Base-by-base conservation (phyloP, 64 coral and sea anemone species). In the Pachyseris speciosa region DNA sequence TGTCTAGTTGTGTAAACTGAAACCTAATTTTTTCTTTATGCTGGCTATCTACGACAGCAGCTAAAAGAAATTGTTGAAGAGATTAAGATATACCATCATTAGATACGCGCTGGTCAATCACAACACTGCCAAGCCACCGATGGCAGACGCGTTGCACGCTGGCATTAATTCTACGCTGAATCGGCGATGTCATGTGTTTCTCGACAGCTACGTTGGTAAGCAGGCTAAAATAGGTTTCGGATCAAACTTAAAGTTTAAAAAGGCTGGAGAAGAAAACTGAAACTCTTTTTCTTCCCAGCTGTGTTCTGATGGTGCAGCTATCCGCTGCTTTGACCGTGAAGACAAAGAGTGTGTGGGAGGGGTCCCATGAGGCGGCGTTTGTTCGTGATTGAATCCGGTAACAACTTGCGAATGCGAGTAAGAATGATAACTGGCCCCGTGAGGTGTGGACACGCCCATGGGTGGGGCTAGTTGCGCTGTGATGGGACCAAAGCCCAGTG, bases 181-280 rank as follows among this genome's bases (percentile, higher is more conserved):
- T 57, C 13, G 52, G 52, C 22, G 19, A 48, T 33, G 10, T 49
- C 20, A 25, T 26, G 19, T 7, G 12, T 38, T 34, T 40, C 9
- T 17, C 31, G 9, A 29, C 10, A 31, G 77, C 77, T 81, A 81
- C 53, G 77, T 81, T 9, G 83, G 83, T 53, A 88, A 42, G 32
- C 50, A 71, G 22, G 36, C 70, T 42, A 74, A 42, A 71, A 88
- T 72, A 19, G 89, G 20, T 38, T 92, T 61, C 11, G 45, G 58
- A 22, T 92, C 67, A 63, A 92, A 92, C 68, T 71, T 64, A 70
- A 92, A 92, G 42, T 92, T 75, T 16, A 55, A 45, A 72, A 92
- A 92, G 13, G 80, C 69, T 15, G 89, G 28, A 13, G 80, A 67
- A n/a, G 57, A 60, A 39, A 92, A 92, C 32, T 72, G 75, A 28